Conservation (phyloP, 1,140 invertebrate species). For the Bombus turneri region DNA sequence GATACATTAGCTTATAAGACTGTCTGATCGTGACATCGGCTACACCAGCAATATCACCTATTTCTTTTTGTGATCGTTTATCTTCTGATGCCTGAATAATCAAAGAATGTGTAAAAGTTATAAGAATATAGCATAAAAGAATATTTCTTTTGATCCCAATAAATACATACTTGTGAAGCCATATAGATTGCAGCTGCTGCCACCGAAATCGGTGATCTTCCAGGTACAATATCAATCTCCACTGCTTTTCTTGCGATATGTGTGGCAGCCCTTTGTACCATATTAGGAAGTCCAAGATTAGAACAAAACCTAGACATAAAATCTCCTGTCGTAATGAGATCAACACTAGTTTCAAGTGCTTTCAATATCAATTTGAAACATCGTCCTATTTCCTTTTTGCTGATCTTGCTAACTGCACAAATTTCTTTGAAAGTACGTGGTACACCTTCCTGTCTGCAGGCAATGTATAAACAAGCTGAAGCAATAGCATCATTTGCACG, state of each 20-base stretch:
- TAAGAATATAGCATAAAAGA: conserved; percentile 11
- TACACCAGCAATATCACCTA: conserved; percentile 99
- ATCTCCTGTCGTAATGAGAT: conserved; percentile 98
- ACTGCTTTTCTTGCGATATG: conserved; percentile 98
- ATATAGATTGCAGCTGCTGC: conserved; percentile 99
- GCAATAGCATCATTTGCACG: conserved; percentile 98
- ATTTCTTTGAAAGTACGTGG: conserved; percentile 99
- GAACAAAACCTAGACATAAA: conserved; percentile 98
- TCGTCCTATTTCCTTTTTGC: conserved; percentile 99
- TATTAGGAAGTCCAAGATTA: conserved; percentile 92
- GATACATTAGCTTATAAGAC: conserved; percentile 99
- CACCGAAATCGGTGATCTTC: conserved; percentile 99
- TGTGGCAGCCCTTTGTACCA: conserved; percentile 97
- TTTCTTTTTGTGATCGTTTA: conserved; percentile 98
- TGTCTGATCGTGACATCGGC: conserved; percentile 99
- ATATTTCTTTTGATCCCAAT: conserved; percentile 10
- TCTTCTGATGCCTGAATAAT: conserved; percentile 92
- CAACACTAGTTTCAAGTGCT: conserved; percentile 96
- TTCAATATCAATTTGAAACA: conserved; percentile 98
- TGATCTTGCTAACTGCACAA: conserved; percentile 98
- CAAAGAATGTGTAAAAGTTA: conserved; percentile 4
- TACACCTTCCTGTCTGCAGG: conserved; percentile 98
- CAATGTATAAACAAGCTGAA: conserved; percentile 99
- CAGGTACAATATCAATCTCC: conserved; percentile 98
- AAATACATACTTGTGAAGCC: conserved; percentile 92